A percentile compares a stretch with the other conserved stretches of the same genome.
Conservation (phyloP, 1,140 invertebrate species). For the Andricus grossulariae region DNA sequence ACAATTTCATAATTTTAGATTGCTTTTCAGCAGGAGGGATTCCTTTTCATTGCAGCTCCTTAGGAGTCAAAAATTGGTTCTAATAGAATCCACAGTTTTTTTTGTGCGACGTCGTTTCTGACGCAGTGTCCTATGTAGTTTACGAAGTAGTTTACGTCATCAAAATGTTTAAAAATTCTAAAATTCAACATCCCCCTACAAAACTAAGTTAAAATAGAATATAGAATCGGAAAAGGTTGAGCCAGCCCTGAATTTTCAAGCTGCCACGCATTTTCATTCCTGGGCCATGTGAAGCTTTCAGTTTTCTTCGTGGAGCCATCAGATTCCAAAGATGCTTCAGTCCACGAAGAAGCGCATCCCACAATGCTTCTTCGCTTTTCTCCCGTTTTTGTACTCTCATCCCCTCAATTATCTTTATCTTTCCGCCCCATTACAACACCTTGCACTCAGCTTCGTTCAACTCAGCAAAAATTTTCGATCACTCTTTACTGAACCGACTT, state of each 20-base stretch:
- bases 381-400: constrained; percentile 21
- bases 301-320: neutral
- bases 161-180: too few relatives aligned
- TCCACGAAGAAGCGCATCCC: neutral
- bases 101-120: too few relatives aligned
- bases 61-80: too few relatives aligned
- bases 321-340: neutral
- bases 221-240: neutral
- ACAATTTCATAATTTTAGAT: too few relatives aligned
- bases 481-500: neutral
- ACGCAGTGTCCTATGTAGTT: too few relatives aligned
- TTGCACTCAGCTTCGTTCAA: constrained; percentile 37
- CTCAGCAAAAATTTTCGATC: neutral
- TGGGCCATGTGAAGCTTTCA: neutral
- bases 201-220: neutral
- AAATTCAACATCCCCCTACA: too few relatives aligned
- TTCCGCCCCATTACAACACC: constrained; percentile 8
- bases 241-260: neutral
- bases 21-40: too few relatives aligned
- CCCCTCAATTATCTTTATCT: constrained; percentile 2
- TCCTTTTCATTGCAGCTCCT: too few relatives aligned
- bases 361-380: constrained; percentile 23
- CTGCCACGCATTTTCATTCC: constrained; percentile 1
- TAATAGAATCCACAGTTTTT: too few relatives aligned
- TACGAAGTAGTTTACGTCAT: too few relatives aligned